Base-by-base conservation (phyloP, 1,140 invertebrate species). In the Teleopsis dalmanni region DNA sequence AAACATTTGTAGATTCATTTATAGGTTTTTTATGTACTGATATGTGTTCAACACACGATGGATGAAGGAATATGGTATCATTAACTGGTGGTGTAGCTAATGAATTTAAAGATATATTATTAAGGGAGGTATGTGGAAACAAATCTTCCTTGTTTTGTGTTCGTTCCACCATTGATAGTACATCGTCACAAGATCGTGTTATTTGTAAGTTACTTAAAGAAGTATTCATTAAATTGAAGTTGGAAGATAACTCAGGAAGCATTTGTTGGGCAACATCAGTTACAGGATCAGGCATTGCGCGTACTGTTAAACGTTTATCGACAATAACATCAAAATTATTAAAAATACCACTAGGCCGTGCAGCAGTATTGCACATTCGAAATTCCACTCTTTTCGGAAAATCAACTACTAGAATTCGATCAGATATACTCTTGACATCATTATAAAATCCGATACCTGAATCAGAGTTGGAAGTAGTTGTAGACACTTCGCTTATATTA, bases 381-480 rank as follows among this genome's bases (percentile, higher is more conserved):
- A 37, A 13, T 13, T 36, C 42, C 9, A 26, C 29, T 6, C 41
- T 52, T 4, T 53, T 58, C 9, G 83, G 81, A 60, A 88, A 85
- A 62, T 92, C 88, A 0, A 88, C 84, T 0, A 90, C 79, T 36
- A 87, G 75, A 54, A 92, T 91, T 41, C 84, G 74, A 72, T 91
- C 87, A 2, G 83, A 85, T 48, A 88, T 81, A 60, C 85, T 85
- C 31, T 82, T 79, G 60, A 82, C 85, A 52, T 95, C 88, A 60
- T 92, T 90, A 53, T 87, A 81, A 60, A 93, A 93, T 0, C 92
- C 91, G 47, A 95, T 92, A 0, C 92, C 92, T 14, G 91, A 95
- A 71, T 96, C 93, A 56, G 89, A 93, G 65, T 95, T 96, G 53
- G 89, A 93, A 1, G 88, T 91, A 38, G 87, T 88, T 14, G 85